phyloP scores from a whole-genome alignment of 2,888 invertebrate genomes.

The Toxonevra muliebris region DNA sequence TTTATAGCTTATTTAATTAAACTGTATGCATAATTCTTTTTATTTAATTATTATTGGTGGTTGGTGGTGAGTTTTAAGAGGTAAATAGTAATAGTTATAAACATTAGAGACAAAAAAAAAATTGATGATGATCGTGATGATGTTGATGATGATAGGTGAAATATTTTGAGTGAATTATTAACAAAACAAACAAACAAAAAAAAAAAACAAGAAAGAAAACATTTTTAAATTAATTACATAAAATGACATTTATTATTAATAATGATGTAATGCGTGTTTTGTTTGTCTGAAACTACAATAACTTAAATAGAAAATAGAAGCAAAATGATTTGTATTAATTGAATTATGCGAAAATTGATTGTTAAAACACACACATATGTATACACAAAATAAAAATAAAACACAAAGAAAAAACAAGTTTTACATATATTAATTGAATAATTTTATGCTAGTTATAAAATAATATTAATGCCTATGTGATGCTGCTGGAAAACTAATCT shows the following conservation, averaged over 20 bases:
- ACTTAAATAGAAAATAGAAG: constrained; percentile 6
- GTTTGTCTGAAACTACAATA: constrained; percentile 17
- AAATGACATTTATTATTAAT: constrained; percentile 33
- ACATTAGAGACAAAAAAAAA: not conserved
- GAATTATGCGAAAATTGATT: constrained; percentile 14
- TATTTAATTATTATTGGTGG: constrained; percentile 22
- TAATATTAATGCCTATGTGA: no score
- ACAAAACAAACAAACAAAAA: constrained; percentile 9
- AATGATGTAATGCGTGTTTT: constrained; percentile 15
- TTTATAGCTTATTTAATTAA: constrained; percentile 9
- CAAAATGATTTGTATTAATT: constrained; percentile 12
- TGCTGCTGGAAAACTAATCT: no score
- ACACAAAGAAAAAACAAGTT: not conserved
- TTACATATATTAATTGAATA: not conserved
- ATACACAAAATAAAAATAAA: not conserved
- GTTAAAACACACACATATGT: constrained; percentile 10
- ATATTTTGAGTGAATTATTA: no score
- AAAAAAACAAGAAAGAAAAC: constrained; percentile 11
- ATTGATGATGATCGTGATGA: not conserved
- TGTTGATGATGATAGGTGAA: not conserved
- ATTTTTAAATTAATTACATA: constrained; percentile 18
- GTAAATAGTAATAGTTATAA: constrained; percentile 2
- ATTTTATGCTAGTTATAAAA: not conserved
- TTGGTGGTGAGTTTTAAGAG: constrained; percentile 24
- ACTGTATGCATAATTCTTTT: constrained; percentile 8